Base-by-base conservation (phyloP, 2,888 invertebrate genomes). In the Vesta saturnalis region DNA sequence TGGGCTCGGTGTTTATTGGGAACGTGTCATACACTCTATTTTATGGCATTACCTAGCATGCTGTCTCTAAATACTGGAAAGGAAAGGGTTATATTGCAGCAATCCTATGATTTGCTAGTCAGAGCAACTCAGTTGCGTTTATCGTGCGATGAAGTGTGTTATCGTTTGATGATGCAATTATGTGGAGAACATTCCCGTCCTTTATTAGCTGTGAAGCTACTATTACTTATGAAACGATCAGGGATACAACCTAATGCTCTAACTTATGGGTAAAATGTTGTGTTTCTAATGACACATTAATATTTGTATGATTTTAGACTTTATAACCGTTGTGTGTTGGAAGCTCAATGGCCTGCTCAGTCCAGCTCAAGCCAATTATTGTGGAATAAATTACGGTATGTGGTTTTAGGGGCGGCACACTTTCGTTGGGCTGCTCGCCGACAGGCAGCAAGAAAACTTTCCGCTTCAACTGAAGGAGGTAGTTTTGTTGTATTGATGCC, bases 161-260 rank as follows among this genome's bases (percentile, higher is more conserved):
- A 98, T 84, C 90, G 99, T 69, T 94, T 98, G 60, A 94, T 99
- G 92, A 97, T 99, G 95, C 97, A 99, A 84, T 87, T 99, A 19
- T 99, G 99, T 85, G 97, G 99, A 4, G 91, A 94, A 73, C 95
- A 97, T 82, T 94, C 95, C 65, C 89, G 96, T 80, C 99, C 99
- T 0, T 92, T 96, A 64, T 85, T 99, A 77, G 99, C 99, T 0
- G 97, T 99, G 0, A 95, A 96, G 79, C 85, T 95, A 56, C 85
- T 95, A 76, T 93, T 95, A 80, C 89, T 95, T 52, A 97, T 97
- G 96, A 96, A 96, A 83, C 90, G 94, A 16, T 93, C 93, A 43
- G 96, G 96, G 0, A 89, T 99, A 43, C 95, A 96, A 80, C 97
- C 98, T 0, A 99, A 99, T 83, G 99, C 99, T 8, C 90, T 99